Base-by-base conservation (phyloP, 1,140 invertebrate species). In the Bombus terrestris region DNA sequence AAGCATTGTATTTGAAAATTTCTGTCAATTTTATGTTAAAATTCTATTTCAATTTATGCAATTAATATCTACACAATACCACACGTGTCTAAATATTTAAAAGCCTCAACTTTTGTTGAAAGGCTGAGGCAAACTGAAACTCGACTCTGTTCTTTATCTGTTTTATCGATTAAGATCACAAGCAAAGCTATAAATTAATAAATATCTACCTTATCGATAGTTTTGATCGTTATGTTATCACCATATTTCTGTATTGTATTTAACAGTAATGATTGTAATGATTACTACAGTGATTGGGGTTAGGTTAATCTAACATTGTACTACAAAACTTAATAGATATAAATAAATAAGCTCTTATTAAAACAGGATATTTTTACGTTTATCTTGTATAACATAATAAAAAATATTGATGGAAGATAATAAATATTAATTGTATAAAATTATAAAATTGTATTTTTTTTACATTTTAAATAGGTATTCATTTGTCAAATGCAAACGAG, bases 401-500 rank as follows among this genome's bases (percentile, higher is more conserved):
- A 71, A 78, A 43, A 22, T 15, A 64, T 22, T 22, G 3, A 6
- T 5, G 15, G 12, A 37, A 12, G 53, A 41, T 39, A 79, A 88
- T 79, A 76, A 79, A 86, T 88, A 72, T 43, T 82, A 74, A 71
- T 47, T 66, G 69, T 41, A 76, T 87, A 72, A 62, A 74, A 32
- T n/a, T 88, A 59, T 68, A 88, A 76, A 77, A 88, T 32, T 32
- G 2, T 78, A 15, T 28, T 59, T 25, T 25, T 35, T 35, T 68
- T 35, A 32, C 4, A 25, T 59, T 64, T 39, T 22, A 62, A 28
- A 53, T 22, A 43, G 6, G 2, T n/a, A 43, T 64, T 89, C 72
- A 92, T 83, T 92, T 90, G 68, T 89, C 87, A 53, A 57, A 90
- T 35, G 86, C 77, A 75, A 93, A 94, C 12, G 85, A 72, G 10